Evolutionary conservation across 2,113 vertebrate species (phyloP).

Genomic region (Phyllostomus discolor): DNA sequence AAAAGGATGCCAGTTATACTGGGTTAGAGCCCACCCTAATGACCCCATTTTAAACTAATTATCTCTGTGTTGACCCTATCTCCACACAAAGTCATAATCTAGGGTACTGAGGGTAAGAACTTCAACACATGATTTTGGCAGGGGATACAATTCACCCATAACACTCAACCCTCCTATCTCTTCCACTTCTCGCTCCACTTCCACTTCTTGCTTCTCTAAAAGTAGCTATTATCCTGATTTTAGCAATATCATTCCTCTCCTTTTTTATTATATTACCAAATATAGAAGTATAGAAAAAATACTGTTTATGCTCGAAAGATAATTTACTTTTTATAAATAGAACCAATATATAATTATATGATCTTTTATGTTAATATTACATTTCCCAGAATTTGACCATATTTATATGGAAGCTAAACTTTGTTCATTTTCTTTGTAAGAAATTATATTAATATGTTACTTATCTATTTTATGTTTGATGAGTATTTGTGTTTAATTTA

Average conservation of each 20-base stretch:
- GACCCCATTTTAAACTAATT: background rate
- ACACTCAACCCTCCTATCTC: background rate
- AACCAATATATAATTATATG: background rate
- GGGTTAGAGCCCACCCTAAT: background rate
- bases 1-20: background rate
- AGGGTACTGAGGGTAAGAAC: background rate
- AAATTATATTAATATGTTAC: background rate
- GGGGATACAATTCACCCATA: background rate
- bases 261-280: background rate
- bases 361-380: background rate
- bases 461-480: background rate
- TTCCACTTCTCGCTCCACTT: background rate
- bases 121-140: background rate
- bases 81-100: background rate
- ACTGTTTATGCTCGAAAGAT: background rate
- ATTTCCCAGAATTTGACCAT: background rate
- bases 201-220: background rate
- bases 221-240: background rate
- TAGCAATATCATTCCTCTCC: background rate
- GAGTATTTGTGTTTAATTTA: background rate
- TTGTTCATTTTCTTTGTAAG: background rate
- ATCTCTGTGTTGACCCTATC: background rate
- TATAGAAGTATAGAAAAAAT: background rate
- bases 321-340: background rate
- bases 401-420: background rate